Conservation (phyloP, 2,888 invertebrate genomes). For the Allolobophora icterica region DNA sequence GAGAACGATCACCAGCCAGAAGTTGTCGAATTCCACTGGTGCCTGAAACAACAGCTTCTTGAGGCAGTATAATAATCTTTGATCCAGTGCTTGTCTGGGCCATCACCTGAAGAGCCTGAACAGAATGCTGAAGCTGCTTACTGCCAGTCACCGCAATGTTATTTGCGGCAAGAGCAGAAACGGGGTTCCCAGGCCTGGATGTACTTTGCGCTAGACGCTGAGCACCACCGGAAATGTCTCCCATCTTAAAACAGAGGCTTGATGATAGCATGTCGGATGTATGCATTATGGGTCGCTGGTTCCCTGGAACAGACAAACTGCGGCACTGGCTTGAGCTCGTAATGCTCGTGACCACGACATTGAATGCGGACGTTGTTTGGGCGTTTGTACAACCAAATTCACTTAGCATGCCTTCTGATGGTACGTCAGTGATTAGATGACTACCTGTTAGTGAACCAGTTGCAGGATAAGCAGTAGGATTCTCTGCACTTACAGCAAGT, state of each 20-base stretch:
- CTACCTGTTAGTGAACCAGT: neutral
- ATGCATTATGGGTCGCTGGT: neutral
- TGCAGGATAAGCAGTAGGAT: neutral
- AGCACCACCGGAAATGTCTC: neutral
- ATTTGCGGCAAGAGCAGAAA: neutral
- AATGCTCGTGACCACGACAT: neutral
- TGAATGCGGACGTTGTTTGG: neutral
- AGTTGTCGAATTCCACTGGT: neutral
- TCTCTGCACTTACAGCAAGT: neutral
- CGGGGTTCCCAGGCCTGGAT: neutral
- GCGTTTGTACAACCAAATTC: neutral
- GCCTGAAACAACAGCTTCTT: conserved; percentile 6
- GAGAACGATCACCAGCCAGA: neutral
- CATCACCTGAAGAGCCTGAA: neutral
- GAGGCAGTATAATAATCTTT: neutral
- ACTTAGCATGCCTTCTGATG: neutral
- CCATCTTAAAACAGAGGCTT: neutral
- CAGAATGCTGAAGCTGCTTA: neutral
- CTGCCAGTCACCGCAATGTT: neutral
- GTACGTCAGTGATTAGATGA: neutral
- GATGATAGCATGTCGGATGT: neutral
- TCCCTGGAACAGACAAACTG: neutral
- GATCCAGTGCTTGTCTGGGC: neutral
- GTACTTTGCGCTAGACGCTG: neutral
- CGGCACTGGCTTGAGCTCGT: neutral